Base-by-base conservation (phyloP, 2,113 vertebrate species). In the Ranitomeya imitator region DNA sequence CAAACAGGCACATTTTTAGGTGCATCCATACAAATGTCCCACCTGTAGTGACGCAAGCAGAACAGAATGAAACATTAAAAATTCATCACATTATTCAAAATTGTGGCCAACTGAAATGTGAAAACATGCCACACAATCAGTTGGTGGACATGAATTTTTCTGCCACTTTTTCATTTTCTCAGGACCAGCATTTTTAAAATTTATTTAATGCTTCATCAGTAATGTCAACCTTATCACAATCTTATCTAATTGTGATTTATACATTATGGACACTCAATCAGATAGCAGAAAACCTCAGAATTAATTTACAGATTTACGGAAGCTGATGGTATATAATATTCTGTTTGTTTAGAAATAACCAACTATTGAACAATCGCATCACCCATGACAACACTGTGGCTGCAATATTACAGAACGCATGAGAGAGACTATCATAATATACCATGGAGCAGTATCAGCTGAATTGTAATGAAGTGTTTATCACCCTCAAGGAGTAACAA, bases 381-480 rank as follows among this genome's bases (percentile, higher is more conserved):
- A 76, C 19, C 16, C 73, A 52, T 21, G 16, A 45, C 18, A 76
- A 76, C 37, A 76, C 18, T 74, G 71, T 37, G 14, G 21, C 15
- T 74, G 31, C 37, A 45, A 15, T 52, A 18, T 76, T 31, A 52
- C 16, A 52, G 45, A 76, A 52, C 18, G 3, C 37, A 73, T 73
- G 23, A 12, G 23, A 69, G 23, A 11, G 7, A 76, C 7, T 12
- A 13, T 11, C 73, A 76, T 76, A 76, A 76, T 76, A 76, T 21
- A 76, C 37, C 18, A 8, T 76, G 18, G 37, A 76, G 51, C 37
- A 21, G 19, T 21, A 76, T 76, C 16, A 51, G 18, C 45, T 21
- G 73, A 76, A 76, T 76, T 76, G 73, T 52, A 76, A 76, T 76
- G 73, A 76, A 76, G 73, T 76, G 73, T 76, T 76, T 76, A 76